Percentiles rank a stretch among this genome's conserved stretches.
phyloP scores from a whole-genome alignment of 2,888 invertebrate genomes.

The Archips xylosteana region DNA sequence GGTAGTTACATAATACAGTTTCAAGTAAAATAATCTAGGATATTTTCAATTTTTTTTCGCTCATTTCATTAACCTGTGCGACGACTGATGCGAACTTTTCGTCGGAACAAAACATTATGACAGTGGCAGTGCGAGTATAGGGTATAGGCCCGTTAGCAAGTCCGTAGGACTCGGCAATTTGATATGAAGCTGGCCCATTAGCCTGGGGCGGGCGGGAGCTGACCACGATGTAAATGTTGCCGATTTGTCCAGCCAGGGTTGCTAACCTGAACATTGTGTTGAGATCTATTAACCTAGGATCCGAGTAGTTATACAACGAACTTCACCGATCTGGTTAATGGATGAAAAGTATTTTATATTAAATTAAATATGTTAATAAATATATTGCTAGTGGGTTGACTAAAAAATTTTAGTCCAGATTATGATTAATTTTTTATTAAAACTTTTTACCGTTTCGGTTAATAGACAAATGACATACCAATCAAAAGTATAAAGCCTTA shows the following conservation, averaged over 20 bases:
- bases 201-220: slow-evolving; percentile 45
- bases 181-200: slow-evolving; percentile 59
- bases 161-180: slow-evolving; percentile 47
- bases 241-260: slow-evolving; percentile 58
- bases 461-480: too few species aligned
- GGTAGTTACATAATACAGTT: too few species aligned
- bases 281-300: too few species aligned
- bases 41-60: neutral
- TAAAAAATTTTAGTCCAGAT: too few species aligned
- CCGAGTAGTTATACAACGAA: too few species aligned
- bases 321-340: too few species aligned
- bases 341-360: too few species aligned
- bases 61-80: neutral
- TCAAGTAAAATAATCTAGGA: neutral
- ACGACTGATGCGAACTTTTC: neutral
- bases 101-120: slow-evolving; percentile 20
- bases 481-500: too few species aligned
- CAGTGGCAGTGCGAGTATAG: neutral
- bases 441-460: too few species aligned
- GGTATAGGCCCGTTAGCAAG: slow-evolving; percentile 38
- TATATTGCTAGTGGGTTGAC: too few species aligned
- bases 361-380: too few species aligned
- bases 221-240: slow-evolving; percentile 62
- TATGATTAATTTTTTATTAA: too few species aligned
- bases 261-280: neutral